A percentile compares a stretch with the other conserved stretches of the same genome.
Conservation (phyloP, 2,113 vertebrate species). For the Caranx melampygus region DNA sequence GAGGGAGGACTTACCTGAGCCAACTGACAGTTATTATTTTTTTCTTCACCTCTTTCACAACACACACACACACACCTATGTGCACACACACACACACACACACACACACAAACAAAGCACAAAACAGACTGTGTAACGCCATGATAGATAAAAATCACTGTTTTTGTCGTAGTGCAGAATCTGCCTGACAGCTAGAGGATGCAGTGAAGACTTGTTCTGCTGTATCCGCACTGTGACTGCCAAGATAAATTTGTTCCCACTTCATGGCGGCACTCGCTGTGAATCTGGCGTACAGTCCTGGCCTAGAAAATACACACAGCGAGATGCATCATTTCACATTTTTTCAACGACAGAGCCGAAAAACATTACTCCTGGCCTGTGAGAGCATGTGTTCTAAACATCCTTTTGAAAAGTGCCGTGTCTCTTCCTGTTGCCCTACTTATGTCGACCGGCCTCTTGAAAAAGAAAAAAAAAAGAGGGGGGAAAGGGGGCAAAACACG, state of each 20-base stretch:
- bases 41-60: constrained; percentile 10
- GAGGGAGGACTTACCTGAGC: constrained; percentile 8
- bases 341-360: constrained; percentile 51
- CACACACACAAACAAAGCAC: constrained; percentile 10
- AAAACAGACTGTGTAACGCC: constrained; percentile 33
- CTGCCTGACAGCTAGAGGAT: constrained; percentile 46
- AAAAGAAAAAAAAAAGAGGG: background rate
- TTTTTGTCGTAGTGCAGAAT: constrained; percentile 22
- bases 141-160: constrained; percentile 46
- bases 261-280: constrained; percentile 37
- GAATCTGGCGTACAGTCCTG: constrained; percentile 53
- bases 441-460: constrained; percentile 19
- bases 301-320: constrained; percentile 56
- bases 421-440: constrained; percentile 61
- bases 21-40: constrained; percentile 12
- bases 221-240: constrained; percentile 51
- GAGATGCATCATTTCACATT: constrained; percentile 53
- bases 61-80: background rate
- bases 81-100: background rate
- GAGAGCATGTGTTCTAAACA: constrained; percentile 23
- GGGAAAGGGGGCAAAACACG: constrained; percentile 2
- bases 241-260: constrained; percentile 68
- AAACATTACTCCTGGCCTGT: constrained; percentile 46
- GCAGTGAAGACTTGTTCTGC: constrained; percentile 50
- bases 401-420: constrained; percentile 43